A percentile compares a stretch with the other conserved stretches of the same genome.
Evolutionary conservation across 2,888 invertebrate genomes (phyloP).

Genomic region (Augiades crinisus): DNA sequence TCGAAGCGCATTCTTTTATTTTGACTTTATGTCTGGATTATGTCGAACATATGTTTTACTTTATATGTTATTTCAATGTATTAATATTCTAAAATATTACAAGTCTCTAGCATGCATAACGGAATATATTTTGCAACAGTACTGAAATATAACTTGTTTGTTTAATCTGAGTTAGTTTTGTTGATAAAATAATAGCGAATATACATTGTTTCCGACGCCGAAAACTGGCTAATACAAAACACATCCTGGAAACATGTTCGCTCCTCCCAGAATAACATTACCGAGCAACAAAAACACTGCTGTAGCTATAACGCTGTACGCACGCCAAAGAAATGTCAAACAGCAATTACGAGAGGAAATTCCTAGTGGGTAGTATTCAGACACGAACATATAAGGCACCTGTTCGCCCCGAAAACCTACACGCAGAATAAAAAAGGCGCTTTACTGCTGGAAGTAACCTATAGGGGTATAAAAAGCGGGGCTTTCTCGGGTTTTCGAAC

Average conservation of each 20-base stretch:
- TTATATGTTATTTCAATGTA: too few species aligned
- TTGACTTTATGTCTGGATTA: too few species aligned
- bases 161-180: neutral
- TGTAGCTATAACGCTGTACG: slow-evolving; percentile 7
- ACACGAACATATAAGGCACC: slow-evolving; percentile 25
- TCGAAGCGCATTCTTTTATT: too few species aligned
- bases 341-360: slow-evolving; percentile 23
- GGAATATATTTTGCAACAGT: too few species aligned
- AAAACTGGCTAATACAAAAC: slow-evolving; percentile 1
- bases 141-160: too few species aligned
- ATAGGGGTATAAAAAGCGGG: slow-evolving; percentile 34
- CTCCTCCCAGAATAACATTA: slow-evolving; percentile 13
- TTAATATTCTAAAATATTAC: too few species aligned
- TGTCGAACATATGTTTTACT: too few species aligned
- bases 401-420: slow-evolving; percentile 26
- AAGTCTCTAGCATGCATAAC: too few species aligned
- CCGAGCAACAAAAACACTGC: slow-evolving; percentile 11
- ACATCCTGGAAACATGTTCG: neutral
- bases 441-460: slow-evolving; percentile 23
- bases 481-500: slow-evolving; percentile 42
- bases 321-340: slow-evolving; percentile 24
- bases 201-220: neutral
- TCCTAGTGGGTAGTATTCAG: slow-evolving; percentile 20
- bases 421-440: slow-evolving; percentile 19
- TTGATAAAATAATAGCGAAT: neutral